Evolutionary conservation across 2,888 invertebrate genomes (phyloP), one percentile per base, ranked within the genome.

Genomic region (Lysandra bellargus): DNA sequence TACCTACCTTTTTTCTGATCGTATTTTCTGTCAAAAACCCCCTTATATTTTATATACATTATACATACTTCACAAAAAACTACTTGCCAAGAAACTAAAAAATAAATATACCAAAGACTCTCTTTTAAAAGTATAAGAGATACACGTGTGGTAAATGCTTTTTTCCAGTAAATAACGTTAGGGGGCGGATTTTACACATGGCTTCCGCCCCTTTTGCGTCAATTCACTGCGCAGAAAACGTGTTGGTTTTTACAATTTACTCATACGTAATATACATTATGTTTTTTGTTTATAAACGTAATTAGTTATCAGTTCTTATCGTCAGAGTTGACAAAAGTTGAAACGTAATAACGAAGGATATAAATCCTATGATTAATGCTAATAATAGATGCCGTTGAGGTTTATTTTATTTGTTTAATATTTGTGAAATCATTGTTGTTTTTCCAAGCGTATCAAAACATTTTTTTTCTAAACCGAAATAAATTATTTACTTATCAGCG

Each of bases 141-240:
- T 4, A 17, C 4, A 17, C 4, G 57, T 57, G 17, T 57, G 49
- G 49, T 7, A 9, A 9, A 9, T 49, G 49, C 9, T 2, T 49
- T 49, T 49, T 49, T 49, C 49, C 12, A 49, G 49, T 49, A 9
- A 49, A 49, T 57, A 17, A 17, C 33, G 14, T 37, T 12, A 69
- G 33, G 69, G 33, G 69, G 69, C 69, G 69, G 33, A 69, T 5
- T 69, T 33, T 69, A 6, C 69, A 69, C 69, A 69, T 37, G 69
- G 69, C 69, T 69, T 69, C 33, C 69, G 33, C 69, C 69, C 69
- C 69, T 33, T 33, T 33, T 69, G 33, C 69, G 69, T 69, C 69
- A 69, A 69, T 30, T 30, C 30, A 12, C 30, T 64, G 30, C 64
- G 69, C 69, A 14, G 69, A 37, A 69, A 69, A 14, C 69, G 3